Base-by-base conservation (phyloP, 92 coral and sea anemone genomes). In the Chrysogorgia sp. region DNA sequence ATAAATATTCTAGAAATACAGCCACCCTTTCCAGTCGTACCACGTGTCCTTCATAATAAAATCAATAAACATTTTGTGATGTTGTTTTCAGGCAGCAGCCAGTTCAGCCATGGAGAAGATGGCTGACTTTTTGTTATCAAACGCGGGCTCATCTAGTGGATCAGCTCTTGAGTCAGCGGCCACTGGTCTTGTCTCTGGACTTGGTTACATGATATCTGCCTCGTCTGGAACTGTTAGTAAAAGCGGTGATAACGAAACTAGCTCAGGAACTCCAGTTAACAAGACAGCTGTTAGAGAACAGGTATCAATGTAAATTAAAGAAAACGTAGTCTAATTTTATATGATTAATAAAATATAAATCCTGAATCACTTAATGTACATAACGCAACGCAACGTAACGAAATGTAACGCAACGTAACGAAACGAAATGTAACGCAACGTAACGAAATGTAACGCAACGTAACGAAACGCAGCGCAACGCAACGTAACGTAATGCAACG, bases 141-240 rank as follows among this genome's bases (percentile, higher is more conserved):
- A 69, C 31, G 59, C 76, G 9, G 32, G 32, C 23, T 7, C 31
- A 1, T 10, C 58, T 24, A 69, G 76, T 29, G 76, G 76, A 2
- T 76, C 83, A 5, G 87, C 72, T 10, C 65, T 83, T 31, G 61
- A 58, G 19, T 62, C 69, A 10, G 79, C 83, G 1, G 83, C 87
- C 13, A 76, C 83, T 12, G 83, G 79, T 4, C 25, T 83, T 23
- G 79, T 76, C n/a, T 76, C 82, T 7, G 79, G 82, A 15, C 45
- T 83, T 13, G 87, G 87, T 7, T n/a, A 29, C 2, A 57, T 81
- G 64, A 37, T 83, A 7, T 15, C 59, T 24, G 74, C 87, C 25
- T 25, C 72, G 2, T 45, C 80, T 15, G 78, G 19, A 1, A 23
- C 76, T 6, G 34, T 69, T 19, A 10, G 21, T 31, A 69, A 47